phyloP scores from a whole-genome alignment of 2,113 vertebrate species.

The Festucalex cinctus region DNA sequence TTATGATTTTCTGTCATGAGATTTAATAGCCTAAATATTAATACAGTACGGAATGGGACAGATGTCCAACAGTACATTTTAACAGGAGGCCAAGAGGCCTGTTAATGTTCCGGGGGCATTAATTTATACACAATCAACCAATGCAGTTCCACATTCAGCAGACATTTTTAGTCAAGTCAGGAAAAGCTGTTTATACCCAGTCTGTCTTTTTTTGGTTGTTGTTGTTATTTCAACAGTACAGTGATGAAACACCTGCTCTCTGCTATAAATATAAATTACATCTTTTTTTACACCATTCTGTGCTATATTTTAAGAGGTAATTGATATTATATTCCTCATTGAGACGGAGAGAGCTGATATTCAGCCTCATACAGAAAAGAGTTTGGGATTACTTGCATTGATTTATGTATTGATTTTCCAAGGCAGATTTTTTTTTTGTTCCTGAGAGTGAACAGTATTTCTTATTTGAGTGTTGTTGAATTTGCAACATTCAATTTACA shows the following conservation, averaged over 20 bases:
- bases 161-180: not conserved
- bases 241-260: constrained; percentile 3
- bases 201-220: not conserved
- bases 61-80: not conserved
- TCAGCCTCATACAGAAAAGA: no score
- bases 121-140: not conserved
- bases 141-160: not conserved
- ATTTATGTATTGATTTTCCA: not conserved
- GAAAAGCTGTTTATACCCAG: not conserved
- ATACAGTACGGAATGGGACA: not conserved
- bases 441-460: no score
- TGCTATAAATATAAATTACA: not conserved
- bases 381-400: not conserved
- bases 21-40: no score
- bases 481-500: not conserved
- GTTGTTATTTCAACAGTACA: not conserved
- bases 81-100: not conserved
- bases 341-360: not conserved
- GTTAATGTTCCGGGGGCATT: not conserved
- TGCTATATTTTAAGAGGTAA: not conserved
- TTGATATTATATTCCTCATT: not conserved
- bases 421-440: not conserved
- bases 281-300: not conserved
- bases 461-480: no score
- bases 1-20: no score